Base-by-base conservation (phyloP, 2,113 vertebrate species). In the Choloepus hoffmanni region DNA sequence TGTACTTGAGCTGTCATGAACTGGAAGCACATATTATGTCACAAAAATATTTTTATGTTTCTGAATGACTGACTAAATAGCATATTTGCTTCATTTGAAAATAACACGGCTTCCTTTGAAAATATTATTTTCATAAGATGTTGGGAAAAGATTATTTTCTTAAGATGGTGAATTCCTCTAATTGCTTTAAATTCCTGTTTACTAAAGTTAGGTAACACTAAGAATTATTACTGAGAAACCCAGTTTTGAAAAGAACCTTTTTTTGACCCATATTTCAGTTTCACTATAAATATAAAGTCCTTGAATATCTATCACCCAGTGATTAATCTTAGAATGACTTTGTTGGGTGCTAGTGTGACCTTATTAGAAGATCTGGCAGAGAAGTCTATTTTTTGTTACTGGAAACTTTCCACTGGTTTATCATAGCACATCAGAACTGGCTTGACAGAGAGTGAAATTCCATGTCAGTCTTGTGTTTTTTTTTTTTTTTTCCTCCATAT, bases 321-420 rank as follows among this genome's bases (percentile, higher is more conserved):
- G 14, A 89, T 79, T 89, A 95, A 90, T 30, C 21, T 55, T 73
- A 26, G 19, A 76, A 45, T 30, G 2, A 76, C 68, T 96, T 96
- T 73, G 40, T 12, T 50, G 82, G 92, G 30, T 53, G 79, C 67
- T 86, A 92, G 67, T 84, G 83, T 87, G 2, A 94, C 53, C 15
- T 95, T 72, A 77, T 81, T 21, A 23, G 13, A 50, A 60, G 3
- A 45, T 90, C 43, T 60, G 82, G 55, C 28, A 95, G 53, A 26
- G 30, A 96, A 67, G 89, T 74, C 33, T 2, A 95, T 73, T 63
- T 94, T 87, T 95, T 62, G 7, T 96, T 94, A 68, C 23, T 72
- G 10, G 94, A 92, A 11, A 55, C 73, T 93, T 96, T 95, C 67
- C 21, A 89, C 40, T 91, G 96, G 97, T 85, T 95, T 48, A 94